Evolutionary conservation across 2,888 invertebrate genomes (phyloP).

Genomic region (Chymomyza amoena): DNA sequence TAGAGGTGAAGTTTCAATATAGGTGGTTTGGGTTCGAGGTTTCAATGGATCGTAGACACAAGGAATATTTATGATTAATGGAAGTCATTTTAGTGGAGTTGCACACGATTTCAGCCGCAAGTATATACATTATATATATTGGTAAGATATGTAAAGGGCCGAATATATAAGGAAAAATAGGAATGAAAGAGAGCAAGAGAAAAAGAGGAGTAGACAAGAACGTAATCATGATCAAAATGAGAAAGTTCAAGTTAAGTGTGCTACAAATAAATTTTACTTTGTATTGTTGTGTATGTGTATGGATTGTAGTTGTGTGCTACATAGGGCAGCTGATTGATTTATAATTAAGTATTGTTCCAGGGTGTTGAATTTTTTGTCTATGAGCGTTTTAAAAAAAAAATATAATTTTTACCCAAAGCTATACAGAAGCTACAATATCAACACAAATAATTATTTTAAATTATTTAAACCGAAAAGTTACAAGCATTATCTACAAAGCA

Average conservation of each 20-base stretch:
- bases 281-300: slow-evolving; percentile 4
- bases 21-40: slow-evolving; percentile 24
- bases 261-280: slow-evolving; percentile 1
- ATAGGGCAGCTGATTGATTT: slow-evolving; percentile 12
- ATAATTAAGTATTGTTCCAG: background rate
- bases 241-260: slow-evolving; percentile 29
- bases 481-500: background rate
- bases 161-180: background rate
- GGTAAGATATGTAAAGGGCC: slow-evolving; percentile 5
- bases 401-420: slow-evolving; percentile 9
- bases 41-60: slow-evolving; percentile 2
- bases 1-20: slow-evolving; percentile 12
- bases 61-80: slow-evolving; percentile 2
- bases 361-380: background rate
- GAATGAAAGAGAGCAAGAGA: slow-evolving; percentile 33
- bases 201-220: slow-evolving; percentile 53
- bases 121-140: background rate
- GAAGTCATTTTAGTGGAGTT: slow-evolving; percentile 8
- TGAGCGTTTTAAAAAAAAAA: background rate
- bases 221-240: slow-evolving; percentile 57
- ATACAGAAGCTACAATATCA: slow-evolving; percentile 47
- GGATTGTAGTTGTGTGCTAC: slow-evolving; percentile 5
- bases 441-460: background rate
- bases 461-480: too few species aligned
- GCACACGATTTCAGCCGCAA: background rate